These are phyloP conservation scores for Drosophila atripex DNA, from an alignment of 2,888 invertebrate genomes.

Conservation along the genomic window DNA sequence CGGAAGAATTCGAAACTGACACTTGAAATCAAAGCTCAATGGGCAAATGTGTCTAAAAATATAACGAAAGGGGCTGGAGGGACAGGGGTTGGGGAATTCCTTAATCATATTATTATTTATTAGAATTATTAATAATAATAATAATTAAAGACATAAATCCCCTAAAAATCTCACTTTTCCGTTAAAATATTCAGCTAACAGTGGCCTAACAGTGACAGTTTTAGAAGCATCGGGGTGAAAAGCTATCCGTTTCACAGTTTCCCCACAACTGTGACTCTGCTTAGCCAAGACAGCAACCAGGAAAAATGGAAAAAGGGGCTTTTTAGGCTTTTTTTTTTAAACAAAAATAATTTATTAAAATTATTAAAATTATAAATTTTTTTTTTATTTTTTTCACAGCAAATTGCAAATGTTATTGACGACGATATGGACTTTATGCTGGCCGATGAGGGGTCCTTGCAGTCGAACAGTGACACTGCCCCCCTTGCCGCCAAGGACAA, in stretches of 20 bases:
- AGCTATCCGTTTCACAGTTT: slow-evolving; percentile 19
- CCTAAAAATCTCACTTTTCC: neutral
- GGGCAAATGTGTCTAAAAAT: slow-evolving; percentile 22
- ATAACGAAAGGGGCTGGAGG: slow-evolving; percentile 7
- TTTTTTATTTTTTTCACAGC: slow-evolving; percentile 35
- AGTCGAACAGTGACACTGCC: slow-evolving; percentile 9
- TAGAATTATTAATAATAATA: neutral
- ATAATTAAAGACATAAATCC: neutral
- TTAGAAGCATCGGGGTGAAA: slow-evolving; percentile 12
- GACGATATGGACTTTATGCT: slow-evolving; percentile 70
- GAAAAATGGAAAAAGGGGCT: neutral
- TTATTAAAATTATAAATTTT: neutral
- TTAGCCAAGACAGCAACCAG: slow-evolving; percentile 15
- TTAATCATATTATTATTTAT: neutral
- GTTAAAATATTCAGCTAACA: neutral
- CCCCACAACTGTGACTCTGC: neutral
- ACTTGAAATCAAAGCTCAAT: slow-evolving; percentile 67
- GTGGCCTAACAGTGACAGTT: neutral
- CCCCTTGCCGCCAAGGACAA: neutral
- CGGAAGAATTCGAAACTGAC: slow-evolving; percentile 36
- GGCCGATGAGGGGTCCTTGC: slow-evolving; percentile 50
- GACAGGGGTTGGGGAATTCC: neutral
- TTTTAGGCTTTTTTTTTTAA: neutral
- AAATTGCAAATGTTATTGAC: slow-evolving; percentile 57
- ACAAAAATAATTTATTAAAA: neutral